A percentile compares a stretch with the other conserved stretches of the same genome.
phyloP scores from a whole-genome alignment of 2,888 invertebrate species.

The Pammene aurita region DNA sequence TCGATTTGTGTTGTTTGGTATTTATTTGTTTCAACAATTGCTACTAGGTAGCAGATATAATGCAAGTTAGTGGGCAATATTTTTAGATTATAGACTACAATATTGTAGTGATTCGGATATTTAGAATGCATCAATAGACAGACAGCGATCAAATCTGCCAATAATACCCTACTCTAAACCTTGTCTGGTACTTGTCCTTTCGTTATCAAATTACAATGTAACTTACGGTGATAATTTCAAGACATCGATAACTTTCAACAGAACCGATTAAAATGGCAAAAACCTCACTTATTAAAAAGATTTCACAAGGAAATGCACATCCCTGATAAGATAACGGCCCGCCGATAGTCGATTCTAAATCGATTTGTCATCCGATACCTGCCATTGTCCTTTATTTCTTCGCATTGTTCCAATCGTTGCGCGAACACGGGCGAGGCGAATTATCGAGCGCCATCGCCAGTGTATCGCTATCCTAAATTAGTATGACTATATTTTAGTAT shows the following conservation, averaged over 20 bases:
- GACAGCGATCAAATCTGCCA: too few species aligned
- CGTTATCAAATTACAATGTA: not conserved
- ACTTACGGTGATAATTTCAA: not conserved
- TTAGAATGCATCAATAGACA: too few species aligned
- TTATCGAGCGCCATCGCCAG: too few species aligned
- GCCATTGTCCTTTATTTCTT: conserved; percentile 27
- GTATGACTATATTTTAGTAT: too few species aligned
- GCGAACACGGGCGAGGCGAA: too few species aligned
- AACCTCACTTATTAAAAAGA: conserved; percentile 13
- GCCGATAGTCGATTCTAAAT: conserved; percentile 34
- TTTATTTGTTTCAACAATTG: not conserved
- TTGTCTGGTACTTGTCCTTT: too few species aligned
- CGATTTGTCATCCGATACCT: conserved; percentile 40
- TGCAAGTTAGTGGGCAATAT: too few species aligned
- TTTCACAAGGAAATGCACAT: conserved; percentile 31
- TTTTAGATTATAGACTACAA: too few species aligned
- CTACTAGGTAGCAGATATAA: too few species aligned
- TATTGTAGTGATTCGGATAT: too few species aligned
- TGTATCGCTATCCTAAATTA: too few species aligned
- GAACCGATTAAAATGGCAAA: conserved; percentile 11
- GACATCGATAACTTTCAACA: not conserved
- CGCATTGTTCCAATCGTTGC: not conserved
- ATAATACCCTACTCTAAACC: too few species aligned
- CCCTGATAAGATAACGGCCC: conserved; percentile 31
- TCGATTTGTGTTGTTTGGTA: not conserved